phyloP scores from a whole-genome alignment of 2,888 invertebrate genomes.

The Metopia argyrocephala region DNA sequence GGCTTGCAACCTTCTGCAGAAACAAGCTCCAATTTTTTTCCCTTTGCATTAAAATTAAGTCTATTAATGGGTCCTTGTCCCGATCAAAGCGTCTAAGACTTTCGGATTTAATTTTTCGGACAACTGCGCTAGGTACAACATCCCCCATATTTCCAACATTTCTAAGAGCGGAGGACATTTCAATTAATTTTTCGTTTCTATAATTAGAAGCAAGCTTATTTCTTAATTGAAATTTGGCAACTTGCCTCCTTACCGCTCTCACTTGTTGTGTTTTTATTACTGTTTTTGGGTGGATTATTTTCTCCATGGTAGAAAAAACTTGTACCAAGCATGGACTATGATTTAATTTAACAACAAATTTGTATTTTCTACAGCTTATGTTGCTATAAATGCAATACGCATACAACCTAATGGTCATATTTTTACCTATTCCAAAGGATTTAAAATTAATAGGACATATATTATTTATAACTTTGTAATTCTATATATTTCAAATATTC shows the following conservation, averaged over 20 bases:
- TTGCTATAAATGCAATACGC: not conserved
- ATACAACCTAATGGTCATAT: not conserved
- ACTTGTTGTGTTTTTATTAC: not conserved
- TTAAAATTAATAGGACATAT: slow-evolving; percentile 21
- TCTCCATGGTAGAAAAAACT: not conserved
- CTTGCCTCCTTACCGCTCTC: not conserved
- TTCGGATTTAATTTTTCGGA: not conserved
- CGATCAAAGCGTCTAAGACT: not conserved
- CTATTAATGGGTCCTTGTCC: not conserved
- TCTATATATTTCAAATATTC: not conserved
- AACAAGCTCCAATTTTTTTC: not conserved
- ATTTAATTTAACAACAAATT: slow-evolving; percentile 5
- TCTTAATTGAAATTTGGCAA: not conserved
- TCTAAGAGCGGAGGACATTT: not conserved
- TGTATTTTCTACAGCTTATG: not conserved
- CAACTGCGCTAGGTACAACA: not conserved
- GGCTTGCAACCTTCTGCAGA: slow-evolving; percentile 2
- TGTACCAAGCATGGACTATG: not conserved
- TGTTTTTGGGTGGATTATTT: not conserved
- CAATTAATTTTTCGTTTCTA: not conserved
- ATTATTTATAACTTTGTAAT: slow-evolving; percentile 20
- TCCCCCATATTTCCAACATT: not conserved
- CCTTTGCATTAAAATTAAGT: not conserved
- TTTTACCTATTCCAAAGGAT: not conserved
- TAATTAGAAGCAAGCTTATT: slow-evolving; percentile 1